Percentiles rank a stretch among this genome's conserved stretches.
phyloP scores from a whole-genome alignment of 2,113 vertebrate genomes.

The Terrapene triunguis region DNA sequence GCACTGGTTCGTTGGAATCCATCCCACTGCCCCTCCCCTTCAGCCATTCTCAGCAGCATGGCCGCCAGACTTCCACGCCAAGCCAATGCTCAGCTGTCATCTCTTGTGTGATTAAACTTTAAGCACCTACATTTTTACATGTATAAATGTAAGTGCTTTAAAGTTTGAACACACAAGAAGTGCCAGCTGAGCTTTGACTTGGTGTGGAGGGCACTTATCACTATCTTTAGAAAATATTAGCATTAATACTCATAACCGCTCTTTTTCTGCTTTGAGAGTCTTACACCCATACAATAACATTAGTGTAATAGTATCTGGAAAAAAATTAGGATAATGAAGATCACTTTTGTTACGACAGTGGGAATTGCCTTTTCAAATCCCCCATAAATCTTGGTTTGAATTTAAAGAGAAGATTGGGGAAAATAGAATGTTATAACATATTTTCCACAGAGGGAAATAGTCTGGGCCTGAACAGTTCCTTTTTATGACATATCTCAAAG shows the following conservation, averaged over 20 bases:
- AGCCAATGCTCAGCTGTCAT: not conserved
- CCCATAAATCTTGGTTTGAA: not conserved
- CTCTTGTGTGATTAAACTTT: not conserved
- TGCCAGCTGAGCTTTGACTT: not conserved
- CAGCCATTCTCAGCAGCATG: not conserved
- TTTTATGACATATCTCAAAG: not conserved
- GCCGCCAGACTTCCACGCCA: not conserved
- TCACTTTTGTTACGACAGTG: not conserved
- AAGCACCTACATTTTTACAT: not conserved
- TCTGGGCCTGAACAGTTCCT: accelerated
- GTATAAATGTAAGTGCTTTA: not conserved
- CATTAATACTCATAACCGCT: not conserved
- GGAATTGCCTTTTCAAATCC: not conserved
- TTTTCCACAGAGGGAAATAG: not conserved
- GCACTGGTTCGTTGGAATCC: not conserved
- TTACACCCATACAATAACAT: not conserved
- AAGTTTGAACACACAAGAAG: not conserved
- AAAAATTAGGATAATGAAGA: not conserved
- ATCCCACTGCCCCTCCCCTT: not conserved
- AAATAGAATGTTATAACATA: not conserved
- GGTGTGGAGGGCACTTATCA: not conserved
- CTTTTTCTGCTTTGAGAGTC: not conserved
- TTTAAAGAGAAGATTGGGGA: not conserved
- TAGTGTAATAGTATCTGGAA: not conserved
- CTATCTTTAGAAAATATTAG: not conserved